Base-by-base conservation (phyloP, 2,113 vertebrate species). In the Misgurnus anguillicaudatus region DNA sequence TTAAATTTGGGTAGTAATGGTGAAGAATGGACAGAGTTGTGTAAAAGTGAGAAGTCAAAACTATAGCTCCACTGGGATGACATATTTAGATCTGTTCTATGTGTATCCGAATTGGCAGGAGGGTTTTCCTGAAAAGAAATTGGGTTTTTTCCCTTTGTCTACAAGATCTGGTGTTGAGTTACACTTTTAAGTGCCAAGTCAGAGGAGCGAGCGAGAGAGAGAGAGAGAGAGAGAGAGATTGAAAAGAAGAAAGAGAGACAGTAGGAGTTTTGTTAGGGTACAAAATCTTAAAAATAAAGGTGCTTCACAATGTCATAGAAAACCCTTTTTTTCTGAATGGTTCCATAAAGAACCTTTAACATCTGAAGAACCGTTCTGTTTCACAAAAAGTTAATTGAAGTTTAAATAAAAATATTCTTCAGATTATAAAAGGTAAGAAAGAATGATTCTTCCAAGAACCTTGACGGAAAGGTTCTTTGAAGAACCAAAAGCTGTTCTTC, bases 141-240 rank as follows among this genome's bases (percentile, higher is more conserved):
- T 60, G 73, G 24, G 16, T 8, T n/a, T 14, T 24, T 62, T 66
- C 11, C n/a, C 47, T 80, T 70, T 75, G 58, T 71, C 60, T 71
- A 11, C 55, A 5, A 77, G 16, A 47, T 14, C 61, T 58, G 58
- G 67, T 77, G 68, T 69, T 81, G 70, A 75, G 78, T 83, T 61
- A 64, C 17, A 79, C 21, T 67, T 41, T 19, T 36, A 21, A 61
- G 19, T 53, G 14, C 8, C 42, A 64, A 65, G 79, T 47, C 67
- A 1, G 57, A 47, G 62, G 51, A 42, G 47, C 57, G 16, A 47
- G 31, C 38, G 19, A 16, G 58, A 45, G 13, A 57, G 53, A 57
- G 57, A 62, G 36, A 63, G 47, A 55, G 61, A 42, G 55, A 48
- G 19, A 14, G n/a, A 53, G 67, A 36, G 45, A 51, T 21, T 39